These are phyloP conservation scores for Notospermus geniculatus DNA, from an alignment of 1,140 invertebrate genomes.

Conservation along the genomic window DNA sequence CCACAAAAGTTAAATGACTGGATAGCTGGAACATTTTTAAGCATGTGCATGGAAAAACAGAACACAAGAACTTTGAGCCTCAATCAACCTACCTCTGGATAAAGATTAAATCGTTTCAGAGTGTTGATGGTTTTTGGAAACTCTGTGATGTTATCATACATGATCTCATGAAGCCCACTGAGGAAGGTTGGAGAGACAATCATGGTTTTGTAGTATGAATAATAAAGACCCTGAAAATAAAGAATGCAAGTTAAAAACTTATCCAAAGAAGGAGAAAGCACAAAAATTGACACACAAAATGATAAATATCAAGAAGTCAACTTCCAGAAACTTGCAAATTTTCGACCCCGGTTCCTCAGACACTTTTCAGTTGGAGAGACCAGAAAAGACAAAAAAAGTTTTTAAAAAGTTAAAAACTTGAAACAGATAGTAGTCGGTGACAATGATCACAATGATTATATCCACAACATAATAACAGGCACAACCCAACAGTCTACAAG, in stretches of 20 bases:
- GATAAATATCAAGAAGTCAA: too few relatives aligned
- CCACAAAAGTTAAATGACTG: too few relatives aligned
- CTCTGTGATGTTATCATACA: constrained; percentile 75
- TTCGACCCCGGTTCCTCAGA: too few relatives aligned
- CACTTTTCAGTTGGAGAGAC: too few relatives aligned
- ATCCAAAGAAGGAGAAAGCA: too few relatives aligned
- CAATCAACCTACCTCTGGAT: constrained; percentile 69
- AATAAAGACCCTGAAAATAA: constrained; percentile 73
- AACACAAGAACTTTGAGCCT: not conserved
- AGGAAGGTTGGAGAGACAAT: constrained; percentile 66
- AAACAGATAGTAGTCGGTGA: not conserved
- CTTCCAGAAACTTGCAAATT: too few relatives aligned
- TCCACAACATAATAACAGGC: constrained; percentile 17
- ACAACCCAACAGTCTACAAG: constrained; percentile 5
- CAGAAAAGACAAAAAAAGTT: too few relatives aligned
- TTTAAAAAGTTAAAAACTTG: too few relatives aligned
- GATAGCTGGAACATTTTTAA: not conserved
- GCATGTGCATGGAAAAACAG: not conserved
- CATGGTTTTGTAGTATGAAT: constrained; percentile 81
- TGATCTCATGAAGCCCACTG: constrained; percentile 65
- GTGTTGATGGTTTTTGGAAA: constrained; percentile 77
- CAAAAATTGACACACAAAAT: too few relatives aligned
- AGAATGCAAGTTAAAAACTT: too few relatives aligned
- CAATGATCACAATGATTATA: constrained; percentile 16
- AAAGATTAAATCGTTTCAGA: constrained; percentile 76